These are phyloP conservation scores for Zaprionus africanus DNA, from an alignment of 1,140 invertebrate species.

Conservation along the genomic window DNA sequence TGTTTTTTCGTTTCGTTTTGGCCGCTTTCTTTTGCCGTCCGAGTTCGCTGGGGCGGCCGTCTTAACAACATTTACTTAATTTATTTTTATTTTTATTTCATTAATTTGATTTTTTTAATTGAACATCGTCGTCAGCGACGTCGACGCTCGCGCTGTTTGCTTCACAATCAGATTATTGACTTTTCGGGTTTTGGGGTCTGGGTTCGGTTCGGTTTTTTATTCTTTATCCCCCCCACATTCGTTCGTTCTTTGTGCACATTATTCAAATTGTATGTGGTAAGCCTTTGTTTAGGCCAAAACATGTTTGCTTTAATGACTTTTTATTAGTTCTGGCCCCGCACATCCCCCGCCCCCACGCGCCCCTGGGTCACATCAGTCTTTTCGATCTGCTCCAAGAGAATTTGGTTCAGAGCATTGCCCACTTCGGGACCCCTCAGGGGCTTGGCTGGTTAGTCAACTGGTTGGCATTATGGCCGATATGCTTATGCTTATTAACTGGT, in stretches of 20 bases:
- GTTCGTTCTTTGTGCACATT: slow-evolving; percentile 56
- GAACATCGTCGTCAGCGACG: slow-evolving; percentile 32
- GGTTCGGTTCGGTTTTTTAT: neutral
- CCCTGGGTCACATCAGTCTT: neutral
- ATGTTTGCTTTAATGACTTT: slow-evolving; percentile 79
- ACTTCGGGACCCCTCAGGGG: slow-evolving; percentile 46
- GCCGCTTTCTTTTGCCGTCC: slow-evolving; percentile 66
- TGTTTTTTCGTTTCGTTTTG: slow-evolving; percentile 57
- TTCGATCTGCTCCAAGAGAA: slow-evolving; percentile 26
- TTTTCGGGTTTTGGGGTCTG: slow-evolving; percentile 44
- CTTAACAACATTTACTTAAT: slow-evolving; percentile 64
- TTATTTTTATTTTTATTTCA: slow-evolving; percentile 79
- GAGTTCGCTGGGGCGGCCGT: slow-evolving; percentile 32
- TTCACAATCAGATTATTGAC: slow-evolving; percentile 78
- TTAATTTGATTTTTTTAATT: slow-evolving; percentile 75
- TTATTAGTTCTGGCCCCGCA: slow-evolving; percentile 67
- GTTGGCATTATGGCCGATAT: slow-evolving; percentile 55
- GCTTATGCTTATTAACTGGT: slow-evolving; percentile 73
- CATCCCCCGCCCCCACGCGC: neutral
- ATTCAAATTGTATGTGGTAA: slow-evolving; percentile 72
- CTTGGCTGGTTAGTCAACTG: slow-evolving; percentile 59
- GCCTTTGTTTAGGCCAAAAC: slow-evolving; percentile 76
- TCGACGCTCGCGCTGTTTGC: slow-evolving; percentile 14
- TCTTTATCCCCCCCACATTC: slow-evolving; percentile 14
- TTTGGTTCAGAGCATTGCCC: slow-evolving; percentile 48